Evolutionary conservation across 2,113 vertebrate genomes (phyloP).

Genomic region (Chloebia gouldiae): DNA sequence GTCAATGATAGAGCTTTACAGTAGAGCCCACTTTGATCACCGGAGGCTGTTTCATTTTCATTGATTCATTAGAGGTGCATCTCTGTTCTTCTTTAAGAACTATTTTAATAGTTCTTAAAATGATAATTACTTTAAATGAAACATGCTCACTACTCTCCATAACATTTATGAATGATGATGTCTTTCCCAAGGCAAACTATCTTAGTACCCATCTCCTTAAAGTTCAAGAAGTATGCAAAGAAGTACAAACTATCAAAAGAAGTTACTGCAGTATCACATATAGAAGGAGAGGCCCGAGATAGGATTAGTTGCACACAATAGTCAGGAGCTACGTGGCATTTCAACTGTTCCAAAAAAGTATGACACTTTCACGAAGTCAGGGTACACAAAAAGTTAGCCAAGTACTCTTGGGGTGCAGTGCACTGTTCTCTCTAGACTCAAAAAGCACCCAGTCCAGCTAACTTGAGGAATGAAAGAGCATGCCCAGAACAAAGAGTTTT

Average conservation of each 20-base stretch:
- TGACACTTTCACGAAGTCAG: not conserved
- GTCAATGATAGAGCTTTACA: not conserved
- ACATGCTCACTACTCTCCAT: not conserved
- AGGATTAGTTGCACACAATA: not conserved
- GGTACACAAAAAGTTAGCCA: not conserved
- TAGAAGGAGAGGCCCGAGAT: not conserved
- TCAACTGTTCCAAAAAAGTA: not conserved
- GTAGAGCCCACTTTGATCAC: not conserved
- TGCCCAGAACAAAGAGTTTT: not conserved
- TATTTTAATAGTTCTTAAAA: not conserved
- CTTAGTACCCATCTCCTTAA: not conserved
- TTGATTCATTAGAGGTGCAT: not conserved
- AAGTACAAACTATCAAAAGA: not conserved
- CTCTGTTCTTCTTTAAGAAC: not conserved
- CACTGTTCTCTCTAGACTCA: not conserved
- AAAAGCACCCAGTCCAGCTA: not conserved
- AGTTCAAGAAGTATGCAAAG: not conserved
- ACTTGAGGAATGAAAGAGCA: not conserved
- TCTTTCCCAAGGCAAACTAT: not conserved
- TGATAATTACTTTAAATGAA: not conserved
- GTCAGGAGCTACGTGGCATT: not conserved
- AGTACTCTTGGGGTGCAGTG: not conserved
- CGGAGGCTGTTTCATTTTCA: not conserved
- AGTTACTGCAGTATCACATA: not conserved
- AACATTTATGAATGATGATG: not conserved